Percentiles rank a stretch among this genome's conserved stretches.
Conservation (phyloP, 2,113 vertebrate species). For the Talpa occidentalis region DNA sequence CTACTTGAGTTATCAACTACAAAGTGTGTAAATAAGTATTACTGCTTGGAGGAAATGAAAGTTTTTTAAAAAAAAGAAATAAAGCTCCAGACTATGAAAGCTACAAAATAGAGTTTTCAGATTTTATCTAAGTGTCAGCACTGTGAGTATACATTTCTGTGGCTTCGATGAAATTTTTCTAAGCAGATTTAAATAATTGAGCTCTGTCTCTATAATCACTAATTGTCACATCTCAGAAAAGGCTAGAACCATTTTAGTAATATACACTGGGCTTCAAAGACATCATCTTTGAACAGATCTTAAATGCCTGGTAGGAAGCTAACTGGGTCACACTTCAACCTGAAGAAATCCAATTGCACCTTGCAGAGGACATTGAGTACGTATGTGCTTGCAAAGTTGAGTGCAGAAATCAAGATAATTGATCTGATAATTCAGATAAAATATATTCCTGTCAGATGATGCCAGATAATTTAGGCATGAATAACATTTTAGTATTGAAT, state of each 20-base stretch:
- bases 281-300: neutral
- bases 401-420: slow-evolving; percentile 59
- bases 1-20: neutral
- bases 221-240: slow-evolving; percentile 25
- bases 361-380: neutral
- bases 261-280: neutral
- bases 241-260: neutral
- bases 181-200: slow-evolving; percentile 13
- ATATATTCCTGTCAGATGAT: slow-evolving; percentile 33
- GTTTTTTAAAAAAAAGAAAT: neutral
- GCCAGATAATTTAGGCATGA: slow-evolving; percentile 48
- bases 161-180: neutral
- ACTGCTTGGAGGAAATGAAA: neutral
- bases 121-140: neutral
- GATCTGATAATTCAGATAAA: slow-evolving; percentile 66
- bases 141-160: neutral
- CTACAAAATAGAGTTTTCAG: neutral
- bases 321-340: slow-evolving; percentile 25
- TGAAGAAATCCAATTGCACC: slow-evolving; percentile 52
- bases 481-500: slow-evolving; percentile 61
- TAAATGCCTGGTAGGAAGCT: neutral
- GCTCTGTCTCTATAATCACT: neutral
- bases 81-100: slow-evolving; percentile 3
- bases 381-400: neutral
- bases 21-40: slow-evolving; percentile 43